Percentiles rank a stretch among this genome's conserved stretches.
phyloP scores from a whole-genome alignment of 1,140 invertebrate species.

The Rhopalosiphum maidis region DNA sequence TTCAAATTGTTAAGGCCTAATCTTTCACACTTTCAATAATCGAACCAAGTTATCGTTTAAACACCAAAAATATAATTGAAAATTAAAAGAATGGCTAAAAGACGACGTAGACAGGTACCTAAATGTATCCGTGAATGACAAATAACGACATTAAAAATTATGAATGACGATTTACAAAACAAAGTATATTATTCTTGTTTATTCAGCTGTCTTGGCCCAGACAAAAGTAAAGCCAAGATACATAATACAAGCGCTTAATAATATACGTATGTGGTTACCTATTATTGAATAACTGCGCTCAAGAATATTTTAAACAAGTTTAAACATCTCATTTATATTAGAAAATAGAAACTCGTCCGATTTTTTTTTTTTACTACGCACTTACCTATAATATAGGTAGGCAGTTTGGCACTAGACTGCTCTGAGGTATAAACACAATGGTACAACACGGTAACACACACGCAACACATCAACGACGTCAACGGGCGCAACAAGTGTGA shows the following conservation, averaged over 20 bases:
- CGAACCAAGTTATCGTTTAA: neutral
- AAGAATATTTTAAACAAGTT: neutral
- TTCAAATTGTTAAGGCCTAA: neutral
- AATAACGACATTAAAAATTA: constrained; percentile 13
- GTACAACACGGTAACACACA: neutral
- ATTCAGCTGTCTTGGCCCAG: neutral
- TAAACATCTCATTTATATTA: neutral
- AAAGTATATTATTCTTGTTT: neutral
- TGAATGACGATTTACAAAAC: neutral
- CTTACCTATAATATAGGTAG: neutral
- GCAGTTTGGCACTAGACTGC: neutral
- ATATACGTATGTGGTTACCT: neutral
- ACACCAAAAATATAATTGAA: neutral
- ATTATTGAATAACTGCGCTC: neutral
- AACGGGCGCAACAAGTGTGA: neutral
- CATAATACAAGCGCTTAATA: neutral
- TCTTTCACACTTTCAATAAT: neutral
- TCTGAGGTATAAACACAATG: neutral
- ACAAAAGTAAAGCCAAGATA: neutral
- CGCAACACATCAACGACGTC: neutral
- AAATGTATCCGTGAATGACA: neutral
- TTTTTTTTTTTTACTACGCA: neutral
- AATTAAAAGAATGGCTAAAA: neutral
- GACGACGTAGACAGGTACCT: neutral
- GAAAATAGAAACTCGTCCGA: neutral